Conservation (phyloP, 2,797 vertebrate species). For the Natrix natrix region DNA sequence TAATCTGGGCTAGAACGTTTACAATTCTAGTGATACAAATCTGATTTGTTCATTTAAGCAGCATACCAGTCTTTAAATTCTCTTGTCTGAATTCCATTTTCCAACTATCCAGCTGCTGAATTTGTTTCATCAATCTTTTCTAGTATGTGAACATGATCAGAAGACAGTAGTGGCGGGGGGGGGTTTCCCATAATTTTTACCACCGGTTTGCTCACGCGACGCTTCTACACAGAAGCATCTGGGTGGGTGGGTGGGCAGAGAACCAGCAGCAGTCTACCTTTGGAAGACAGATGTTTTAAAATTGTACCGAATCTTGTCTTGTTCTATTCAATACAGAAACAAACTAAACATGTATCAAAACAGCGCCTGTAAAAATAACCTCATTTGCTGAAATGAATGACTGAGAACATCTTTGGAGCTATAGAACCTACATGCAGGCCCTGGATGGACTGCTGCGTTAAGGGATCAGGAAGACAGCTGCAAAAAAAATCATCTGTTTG, state of each 20-base stretch:
- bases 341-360: not conserved
- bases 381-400: not conserved
- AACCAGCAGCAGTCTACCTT: no score
- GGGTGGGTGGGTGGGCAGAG: no score
- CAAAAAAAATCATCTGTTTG: not conserved
- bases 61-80: conserved; percentile 19
- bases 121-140: not conserved
- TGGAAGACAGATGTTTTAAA: not conserved
- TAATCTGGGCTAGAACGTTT: conserved; percentile 33
- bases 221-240: no score
- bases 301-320: not conserved
- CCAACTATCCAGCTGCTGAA: conserved; percentile 32
- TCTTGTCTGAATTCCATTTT: conserved; percentile 25
- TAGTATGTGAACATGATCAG: not conserved
- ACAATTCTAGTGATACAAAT: conserved; percentile 43
- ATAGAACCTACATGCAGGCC: not conserved
- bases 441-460: not conserved
- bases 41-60: conserved; percentile 6
- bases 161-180: not conserved
- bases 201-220: no score
- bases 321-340: not conserved
- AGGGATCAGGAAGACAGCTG: not conserved
- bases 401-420: not conserved
- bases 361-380: not conserved
- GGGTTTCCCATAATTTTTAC: no score